A percentile compares a stretch with the other conserved stretches of the same genome.
Evolutionary conservation across 2,113 vertebrate genomes (phyloP).

Genomic region (Cebidichthys violaceus): DNA sequence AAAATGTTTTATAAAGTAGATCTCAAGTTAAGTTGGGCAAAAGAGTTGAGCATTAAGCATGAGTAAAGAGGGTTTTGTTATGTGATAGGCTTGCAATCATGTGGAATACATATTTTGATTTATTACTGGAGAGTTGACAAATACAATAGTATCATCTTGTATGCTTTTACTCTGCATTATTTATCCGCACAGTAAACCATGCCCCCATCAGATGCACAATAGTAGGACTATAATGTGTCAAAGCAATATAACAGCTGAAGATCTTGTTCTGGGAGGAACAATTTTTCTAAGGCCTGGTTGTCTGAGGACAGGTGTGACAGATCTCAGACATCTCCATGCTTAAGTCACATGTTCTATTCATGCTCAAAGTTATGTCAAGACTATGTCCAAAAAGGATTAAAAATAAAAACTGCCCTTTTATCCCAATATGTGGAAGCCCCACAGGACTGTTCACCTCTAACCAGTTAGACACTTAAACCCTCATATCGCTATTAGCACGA

Average conservation of each 20-base stretch:
- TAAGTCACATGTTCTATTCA: background rate
- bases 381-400: background rate
- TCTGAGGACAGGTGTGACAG: background rate
- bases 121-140: conserved; percentile 22
- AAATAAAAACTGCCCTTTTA: background rate
- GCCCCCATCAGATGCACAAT: background rate
- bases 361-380: background rate
- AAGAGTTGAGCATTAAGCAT: conserved; percentile 8
- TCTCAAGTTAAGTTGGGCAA: conserved; percentile 37
- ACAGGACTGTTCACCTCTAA: background rate
- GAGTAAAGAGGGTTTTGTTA: conserved; percentile 32
- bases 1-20: conserved; percentile 33
- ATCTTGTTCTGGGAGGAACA: background rate
- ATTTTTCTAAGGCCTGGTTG: background rate
- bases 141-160: conserved; percentile 20
- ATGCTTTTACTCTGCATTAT: conserved; percentile 18
- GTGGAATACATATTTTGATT: conserved; percentile 42
- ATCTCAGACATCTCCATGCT: background rate
- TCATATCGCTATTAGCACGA: background rate
- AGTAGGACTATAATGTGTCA: conserved; percentile 15
- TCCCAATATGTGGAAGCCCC: background rate
- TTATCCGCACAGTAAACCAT: conserved; percentile 21
- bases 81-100: conserved; percentile 48
- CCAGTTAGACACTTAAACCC: background rate
- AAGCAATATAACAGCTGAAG: conserved; percentile 9